These are phyloP conservation scores for Molothrus aeneus DNA, from an alignment of 2,797 vertebrate species.

Conservation along the genomic window DNA sequence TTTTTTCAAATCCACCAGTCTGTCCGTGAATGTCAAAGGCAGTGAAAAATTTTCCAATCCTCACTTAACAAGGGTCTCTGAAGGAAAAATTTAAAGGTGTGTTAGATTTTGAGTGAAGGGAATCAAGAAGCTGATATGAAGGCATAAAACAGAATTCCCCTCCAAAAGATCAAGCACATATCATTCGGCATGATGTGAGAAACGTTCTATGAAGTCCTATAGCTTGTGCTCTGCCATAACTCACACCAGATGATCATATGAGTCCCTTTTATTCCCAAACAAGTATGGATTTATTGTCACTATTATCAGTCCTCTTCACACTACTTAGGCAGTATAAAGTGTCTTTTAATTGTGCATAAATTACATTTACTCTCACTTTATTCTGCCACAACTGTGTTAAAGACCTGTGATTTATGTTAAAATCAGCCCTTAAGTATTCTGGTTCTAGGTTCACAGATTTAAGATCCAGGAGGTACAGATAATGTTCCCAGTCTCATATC, in stretches of 20 bases:
- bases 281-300: conserved; percentile 21
- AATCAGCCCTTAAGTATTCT: neutral
- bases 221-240: neutral
- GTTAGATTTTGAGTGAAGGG: neutral
- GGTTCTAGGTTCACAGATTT: neutral
- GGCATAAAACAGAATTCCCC: neutral
- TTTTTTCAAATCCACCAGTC: neutral
- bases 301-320: neutral
- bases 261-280: conserved; percentile 14
- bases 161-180: neutral
- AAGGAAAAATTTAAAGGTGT: neutral
- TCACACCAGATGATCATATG: conserved; percentile 2
- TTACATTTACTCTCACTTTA: conserved; percentile 35
- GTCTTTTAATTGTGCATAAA: conserved; percentile 33
- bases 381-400: neutral
- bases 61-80: neutral
- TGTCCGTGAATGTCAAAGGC: neutral
- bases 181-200: neutral
- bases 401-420: neutral
- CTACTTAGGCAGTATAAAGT: neutral
- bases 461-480: neutral
- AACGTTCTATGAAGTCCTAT: neutral
- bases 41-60: neutral
- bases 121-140: neutral
- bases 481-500: rapidly evolving